phyloP scores from a whole-genome alignment of 2,888 invertebrate species.

The Muscina levida region DNA sequence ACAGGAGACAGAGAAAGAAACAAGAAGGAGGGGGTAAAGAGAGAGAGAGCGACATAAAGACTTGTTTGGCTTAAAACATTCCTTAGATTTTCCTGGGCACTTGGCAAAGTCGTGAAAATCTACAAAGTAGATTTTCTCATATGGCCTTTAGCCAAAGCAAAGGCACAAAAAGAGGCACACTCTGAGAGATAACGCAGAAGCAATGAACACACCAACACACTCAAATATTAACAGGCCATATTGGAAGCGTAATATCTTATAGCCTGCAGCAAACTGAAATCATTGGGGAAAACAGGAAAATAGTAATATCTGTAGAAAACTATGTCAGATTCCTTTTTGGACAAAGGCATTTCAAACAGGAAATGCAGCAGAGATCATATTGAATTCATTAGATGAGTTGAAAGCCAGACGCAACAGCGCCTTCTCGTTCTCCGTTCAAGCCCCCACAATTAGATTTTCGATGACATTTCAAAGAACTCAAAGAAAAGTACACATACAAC shows the following conservation, averaged over 20 bases:
- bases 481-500: not conserved
- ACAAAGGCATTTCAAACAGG: slow-evolving; percentile 21
- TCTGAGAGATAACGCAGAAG: not conserved
- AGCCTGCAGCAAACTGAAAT: too few relatives aligned
- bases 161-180: too few relatives aligned
- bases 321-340: slow-evolving; percentile 57
- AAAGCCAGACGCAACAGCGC: not conserved
- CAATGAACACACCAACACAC: not conserved
- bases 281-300: slow-evolving; percentile 37
- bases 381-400: slow-evolving; percentile 15
- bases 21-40: not conserved
- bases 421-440: not conserved
- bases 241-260: not conserved
- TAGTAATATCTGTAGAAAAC: slow-evolving; percentile 51
- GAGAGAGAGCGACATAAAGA: too few relatives aligned
- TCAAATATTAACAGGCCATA: not conserved
- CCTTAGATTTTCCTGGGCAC: not conserved
- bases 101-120: not conserved
- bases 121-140: slow-evolving; percentile 4
- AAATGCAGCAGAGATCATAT: slow-evolving; percentile 27
- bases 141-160: slow-evolving; percentile 6
- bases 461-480: not conserved
- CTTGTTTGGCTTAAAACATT: not conserved
- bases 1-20: not conserved
- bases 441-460: not conserved